phyloP scores from a whole-genome alignment of 2,888 invertebrate genomes.

The Dolichopus griseipennis region DNA sequence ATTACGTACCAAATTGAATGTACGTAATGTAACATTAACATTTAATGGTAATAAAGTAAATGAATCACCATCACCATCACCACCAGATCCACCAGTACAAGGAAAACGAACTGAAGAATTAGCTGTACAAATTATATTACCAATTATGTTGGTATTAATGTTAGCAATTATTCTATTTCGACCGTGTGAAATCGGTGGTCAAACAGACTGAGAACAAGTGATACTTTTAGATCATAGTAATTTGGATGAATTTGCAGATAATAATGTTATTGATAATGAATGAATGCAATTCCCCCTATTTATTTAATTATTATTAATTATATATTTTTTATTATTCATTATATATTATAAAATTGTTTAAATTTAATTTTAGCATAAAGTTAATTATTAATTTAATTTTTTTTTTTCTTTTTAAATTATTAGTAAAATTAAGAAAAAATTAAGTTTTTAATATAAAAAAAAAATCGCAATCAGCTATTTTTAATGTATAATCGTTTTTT shows the following conservation, averaged over 20 bases:
- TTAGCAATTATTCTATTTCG: constrained; percentile 94
- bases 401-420: too few species aligned
- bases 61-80: constrained; percentile 45
- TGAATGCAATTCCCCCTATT: neutral
- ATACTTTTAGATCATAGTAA: constrained; percentile 7
- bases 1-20: constrained; percentile 76
- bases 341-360: too few species aligned
- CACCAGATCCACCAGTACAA: constrained; percentile 54
- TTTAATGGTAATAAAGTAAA: constrained; percentile 85
- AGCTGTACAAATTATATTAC: constrained; percentile 89
- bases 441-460: too few species aligned
- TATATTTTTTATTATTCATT: too few species aligned
- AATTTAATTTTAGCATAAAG: too few species aligned
- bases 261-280: neutral
- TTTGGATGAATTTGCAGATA: neutral
- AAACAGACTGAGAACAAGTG: constrained; percentile 49
- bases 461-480: too few species aligned
- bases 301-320: too few species aligned
- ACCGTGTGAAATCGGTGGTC: constrained; percentile 60
- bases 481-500: too few species aligned
- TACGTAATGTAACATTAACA: constrained; percentile 80
- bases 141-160: constrained; percentile 92
- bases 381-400: too few species aligned
- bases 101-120: constrained; percentile 85
- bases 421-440: too few species aligned